These are phyloP conservation scores for Eidolon helvum DNA, from an alignment of 2,113 vertebrate genomes.

Conservation along the genomic window DNA sequence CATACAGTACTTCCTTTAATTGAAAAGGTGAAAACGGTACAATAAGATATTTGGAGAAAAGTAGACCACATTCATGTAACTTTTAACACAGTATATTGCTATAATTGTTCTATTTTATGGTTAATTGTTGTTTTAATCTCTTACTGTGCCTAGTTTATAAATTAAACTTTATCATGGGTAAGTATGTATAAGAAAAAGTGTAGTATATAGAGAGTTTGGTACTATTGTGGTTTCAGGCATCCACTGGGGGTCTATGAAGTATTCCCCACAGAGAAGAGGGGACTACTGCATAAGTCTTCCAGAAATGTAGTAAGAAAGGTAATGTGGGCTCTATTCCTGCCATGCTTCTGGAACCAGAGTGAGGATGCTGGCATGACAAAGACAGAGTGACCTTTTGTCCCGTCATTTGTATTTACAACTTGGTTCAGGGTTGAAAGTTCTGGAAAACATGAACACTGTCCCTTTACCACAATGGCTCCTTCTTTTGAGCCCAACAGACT, in stretches of 20 bases:
- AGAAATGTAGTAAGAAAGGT: not conserved
- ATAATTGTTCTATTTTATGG: not conserved
- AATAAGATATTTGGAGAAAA: not conserved
- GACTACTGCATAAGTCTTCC: not conserved
- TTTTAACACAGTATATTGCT: not conserved
- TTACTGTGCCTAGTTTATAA: not conserved
- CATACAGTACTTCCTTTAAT: not conserved
- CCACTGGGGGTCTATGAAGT: not conserved
- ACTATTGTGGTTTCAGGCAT: not conserved
- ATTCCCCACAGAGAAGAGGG: not conserved
- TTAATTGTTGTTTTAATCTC: not conserved
- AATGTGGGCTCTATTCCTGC: not conserved
- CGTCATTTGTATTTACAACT: not conserved
- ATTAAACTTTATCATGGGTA: not conserved
- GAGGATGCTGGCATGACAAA: not conserved
- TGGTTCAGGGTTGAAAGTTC: not conserved
- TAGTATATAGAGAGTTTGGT: not conserved
- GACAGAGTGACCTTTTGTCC: not conserved
- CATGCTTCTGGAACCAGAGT: not conserved
- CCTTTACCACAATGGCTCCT: not conserved
- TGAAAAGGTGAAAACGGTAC: not conserved
- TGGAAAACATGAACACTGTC: not conserved
- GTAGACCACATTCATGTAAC: not conserved
- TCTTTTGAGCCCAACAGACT: not conserved
- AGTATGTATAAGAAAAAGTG: not conserved